Evolutionary conservation across 2,797 vertebrate species (phyloP).

Genomic region (Dendrocincla tyrannina): DNA sequence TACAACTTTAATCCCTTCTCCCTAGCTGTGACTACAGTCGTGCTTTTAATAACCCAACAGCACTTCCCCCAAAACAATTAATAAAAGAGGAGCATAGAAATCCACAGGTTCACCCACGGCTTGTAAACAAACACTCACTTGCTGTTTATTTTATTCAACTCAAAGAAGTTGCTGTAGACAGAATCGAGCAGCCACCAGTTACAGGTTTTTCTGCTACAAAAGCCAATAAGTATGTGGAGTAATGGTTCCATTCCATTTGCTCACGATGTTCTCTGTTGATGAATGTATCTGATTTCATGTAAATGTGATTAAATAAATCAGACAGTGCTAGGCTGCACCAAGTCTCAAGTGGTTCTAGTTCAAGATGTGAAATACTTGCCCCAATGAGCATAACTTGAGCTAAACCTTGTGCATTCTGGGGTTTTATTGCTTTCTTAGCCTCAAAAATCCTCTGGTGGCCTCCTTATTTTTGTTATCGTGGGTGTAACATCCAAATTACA

Average conservation of each 20-base stretch:
- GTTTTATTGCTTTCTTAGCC: not conserved
- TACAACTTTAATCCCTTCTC: not conserved
- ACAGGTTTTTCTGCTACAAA: not conserved
- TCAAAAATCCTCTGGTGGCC: not conserved
- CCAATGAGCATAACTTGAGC: constrained; percentile 18
- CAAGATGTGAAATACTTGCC: constrained; percentile 23
- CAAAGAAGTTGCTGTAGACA: not conserved
- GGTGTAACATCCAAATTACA: not conserved
- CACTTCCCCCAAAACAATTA: not conserved
- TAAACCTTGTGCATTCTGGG: not conserved
- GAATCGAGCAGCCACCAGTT: not conserved
- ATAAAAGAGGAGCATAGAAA: not conserved
- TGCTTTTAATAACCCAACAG: not conserved
- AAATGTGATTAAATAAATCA: constrained; percentile 57
- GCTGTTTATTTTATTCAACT: not conserved
- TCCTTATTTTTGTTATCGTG: not conserved
- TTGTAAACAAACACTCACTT: not conserved
- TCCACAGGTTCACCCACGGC: not conserved
- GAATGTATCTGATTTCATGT: constrained; percentile 28
- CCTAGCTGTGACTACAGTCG: not conserved
- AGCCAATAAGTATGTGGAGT: constrained; percentile 2
- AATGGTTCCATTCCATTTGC: not conserved
- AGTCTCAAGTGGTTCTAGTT: constrained; percentile 36
- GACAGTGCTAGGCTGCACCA: not conserved
- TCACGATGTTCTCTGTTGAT: not conserved